Evolutionary conservation across 2,888 invertebrate species (phyloP), one percentile per base, ranked within the genome.

Genomic region (Drosophila testacea): DNA sequence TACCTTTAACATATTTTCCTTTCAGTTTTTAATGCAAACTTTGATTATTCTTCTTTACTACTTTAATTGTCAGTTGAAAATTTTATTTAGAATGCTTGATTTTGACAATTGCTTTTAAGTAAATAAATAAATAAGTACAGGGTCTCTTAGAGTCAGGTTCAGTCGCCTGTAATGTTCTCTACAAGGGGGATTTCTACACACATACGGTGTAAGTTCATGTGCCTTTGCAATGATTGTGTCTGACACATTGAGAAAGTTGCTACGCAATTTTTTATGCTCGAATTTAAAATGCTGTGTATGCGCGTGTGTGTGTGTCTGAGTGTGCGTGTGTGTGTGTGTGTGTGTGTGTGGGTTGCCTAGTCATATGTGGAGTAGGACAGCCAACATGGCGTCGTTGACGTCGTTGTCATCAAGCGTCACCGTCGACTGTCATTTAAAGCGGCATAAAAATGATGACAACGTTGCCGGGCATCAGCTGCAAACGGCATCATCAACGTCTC

Each of bases 401-500:
- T 55, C 71, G 66, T 79, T 76, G 67, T 79, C 77, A 77, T 67
- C 77, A 79, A 67, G 70, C 59, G 51, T 62, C 71, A 76, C 47
- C 75, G 51, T 54, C 57, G 74, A 64, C 70, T 77, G 81, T 81
- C 81, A 79, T 79, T 81, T 81, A 74, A 81, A 74, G 71, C 66
- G 71, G 68, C 81, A 78, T 81, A 71, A 81, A 79, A 81, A 74
- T 74, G 70, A 81, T 74, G 79, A 81, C 74, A 78, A 73, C 64
- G 56, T 60, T 57, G 47, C 51, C 59, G 70, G 47, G 56, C 79
- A 75, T 64, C 79, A 73, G 77, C 79, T 79, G 77, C 71, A 60
- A 69, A 65, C 56, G 57, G 56, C 78, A 78, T 47, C 69, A 68
- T 59, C 73, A 65, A 61, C 50, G 59, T 36, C 51, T 63, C 50